Base-by-base conservation (phyloP, 1,140 invertebrate genomes). In the Caerostris extrusa region DNA sequence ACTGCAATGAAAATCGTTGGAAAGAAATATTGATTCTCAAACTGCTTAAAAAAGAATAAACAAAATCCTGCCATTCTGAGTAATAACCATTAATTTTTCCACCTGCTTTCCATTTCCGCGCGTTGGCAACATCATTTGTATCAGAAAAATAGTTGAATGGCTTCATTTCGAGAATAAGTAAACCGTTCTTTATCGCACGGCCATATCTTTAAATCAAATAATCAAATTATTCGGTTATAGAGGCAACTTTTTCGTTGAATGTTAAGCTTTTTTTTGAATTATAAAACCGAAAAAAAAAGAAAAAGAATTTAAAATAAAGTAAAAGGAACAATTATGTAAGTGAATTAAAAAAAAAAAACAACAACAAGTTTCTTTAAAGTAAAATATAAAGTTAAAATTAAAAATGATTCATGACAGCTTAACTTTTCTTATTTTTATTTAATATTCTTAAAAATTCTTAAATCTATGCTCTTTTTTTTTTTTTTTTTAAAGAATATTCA, bases 61-160 rank as follows among this genome's bases (percentile, higher is more conserved):
- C 53, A 57, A 83, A 83, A 57, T 17, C 7, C 14, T 5, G 7
- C 53, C 55, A 56, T 83, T 83, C 8, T 17, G 5, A 14, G 53
- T 19, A 83, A 57, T 83, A 83, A 83, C 82, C 82, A 83, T 83
- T 83, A 83, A 83, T 83, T 83, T 83, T 10, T 10, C 56, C 82
- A 10, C 12, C 56, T n/a, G 55, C 82, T 57, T 83, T 83, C n/a
- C 14, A 7, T 56, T 83, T 56, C 34, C n/a, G 5, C 8, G 55
- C 82, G 14, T 4, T 83, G 82, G 82, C 17, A 83, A 83, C 82
- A n/a, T 83, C 55, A 83, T 83, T 83, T 83, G 55, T 58, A 57
- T n/a, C 14, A 6, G 82, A n/a, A 19, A 57, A 64, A 19, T 14
- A 83, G 82, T 56, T 83, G 82, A 83, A 83, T 83, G 82, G 5